phyloP scores from a whole-genome alignment of 2,113 vertebrate species.

The Myiagra hebetior region DNA sequence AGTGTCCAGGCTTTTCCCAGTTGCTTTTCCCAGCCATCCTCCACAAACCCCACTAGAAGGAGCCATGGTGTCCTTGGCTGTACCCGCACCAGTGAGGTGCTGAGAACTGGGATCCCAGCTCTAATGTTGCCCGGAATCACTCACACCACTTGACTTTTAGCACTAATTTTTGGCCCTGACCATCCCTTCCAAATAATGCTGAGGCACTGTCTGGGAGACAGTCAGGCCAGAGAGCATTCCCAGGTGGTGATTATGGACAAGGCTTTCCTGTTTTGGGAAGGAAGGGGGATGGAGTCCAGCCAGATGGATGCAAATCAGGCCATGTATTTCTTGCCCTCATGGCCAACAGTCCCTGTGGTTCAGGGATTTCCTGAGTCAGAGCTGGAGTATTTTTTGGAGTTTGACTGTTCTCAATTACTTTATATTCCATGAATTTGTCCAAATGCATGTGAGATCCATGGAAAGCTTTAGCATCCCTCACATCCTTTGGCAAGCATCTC shows the following conservation, averaged over 20 bases:
- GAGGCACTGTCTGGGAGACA: not conserved
- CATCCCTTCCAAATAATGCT: not conserved
- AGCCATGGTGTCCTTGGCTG: not conserved
- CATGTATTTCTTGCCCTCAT: not conserved
- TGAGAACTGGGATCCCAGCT: not conserved
- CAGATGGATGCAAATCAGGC: not conserved
- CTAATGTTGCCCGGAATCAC: fast-evolving
- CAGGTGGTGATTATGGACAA: not conserved
- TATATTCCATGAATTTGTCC: not conserved
- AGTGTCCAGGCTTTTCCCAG: not conserved
- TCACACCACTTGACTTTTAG: not conserved
- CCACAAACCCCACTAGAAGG: not conserved
- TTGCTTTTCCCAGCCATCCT: not conserved
- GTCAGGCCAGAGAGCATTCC: not conserved
- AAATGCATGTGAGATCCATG: not conserved
- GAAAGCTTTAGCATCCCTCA: not conserved
- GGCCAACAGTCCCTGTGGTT: not conserved
- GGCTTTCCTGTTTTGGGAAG: not conserved
- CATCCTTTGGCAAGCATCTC: not conserved
- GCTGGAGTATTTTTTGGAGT: not conserved
- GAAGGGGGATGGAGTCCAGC: not conserved
- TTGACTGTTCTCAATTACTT: not conserved
- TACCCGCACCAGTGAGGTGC: not conserved
- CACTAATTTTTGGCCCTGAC: not conserved
- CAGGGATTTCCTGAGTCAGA: not conserved